Evolutionary conservation across 2,888 invertebrate genomes (phyloP).

Genomic region (Pteria penguin): DNA sequence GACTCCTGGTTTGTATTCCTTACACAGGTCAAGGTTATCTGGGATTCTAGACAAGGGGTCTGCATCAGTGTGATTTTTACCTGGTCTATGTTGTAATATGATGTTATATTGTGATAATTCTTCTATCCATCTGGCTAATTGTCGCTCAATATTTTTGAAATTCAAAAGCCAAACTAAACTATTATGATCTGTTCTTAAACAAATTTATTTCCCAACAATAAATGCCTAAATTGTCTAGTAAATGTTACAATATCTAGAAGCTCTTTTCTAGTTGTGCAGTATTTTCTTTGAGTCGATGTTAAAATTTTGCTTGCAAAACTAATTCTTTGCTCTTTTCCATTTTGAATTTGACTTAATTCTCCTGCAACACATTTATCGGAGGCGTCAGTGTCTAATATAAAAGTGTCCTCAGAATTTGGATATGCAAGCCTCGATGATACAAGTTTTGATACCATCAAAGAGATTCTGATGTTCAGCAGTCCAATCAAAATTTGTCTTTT

Average conservation of each 20-base stretch:
- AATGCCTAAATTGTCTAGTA: too few relatives aligned
- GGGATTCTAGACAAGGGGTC: constrained; percentile 34
- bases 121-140: constrained; percentile 38
- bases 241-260: too few relatives aligned
- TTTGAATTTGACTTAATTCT: constrained; percentile 22
- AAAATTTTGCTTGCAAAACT: constrained; percentile 23
- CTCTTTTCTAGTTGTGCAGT: too few relatives aligned
- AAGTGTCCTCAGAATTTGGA: neutral
- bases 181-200: constrained; percentile 35
- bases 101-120: constrained; percentile 39
- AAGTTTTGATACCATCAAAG: neutral
- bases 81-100: constrained; percentile 28
- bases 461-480: constrained; percentile 1
- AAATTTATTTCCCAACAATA: too few relatives aligned
- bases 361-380: constrained; percentile 16
- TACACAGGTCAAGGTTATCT: neutral
- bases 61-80: constrained; percentile 31
- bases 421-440: neutral
- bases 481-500: constrained; percentile 22
- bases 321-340: neutral
- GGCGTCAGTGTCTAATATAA: constrained; percentile 34
- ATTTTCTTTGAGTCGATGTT: constrained; percentile 8
- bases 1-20: neutral
- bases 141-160: constrained; percentile 37
- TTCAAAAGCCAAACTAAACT: constrained; percentile 25